Evolutionary conservation across 2,113 vertebrate genomes (phyloP).

Genomic region (Corythornis madagascariensis): DNA sequence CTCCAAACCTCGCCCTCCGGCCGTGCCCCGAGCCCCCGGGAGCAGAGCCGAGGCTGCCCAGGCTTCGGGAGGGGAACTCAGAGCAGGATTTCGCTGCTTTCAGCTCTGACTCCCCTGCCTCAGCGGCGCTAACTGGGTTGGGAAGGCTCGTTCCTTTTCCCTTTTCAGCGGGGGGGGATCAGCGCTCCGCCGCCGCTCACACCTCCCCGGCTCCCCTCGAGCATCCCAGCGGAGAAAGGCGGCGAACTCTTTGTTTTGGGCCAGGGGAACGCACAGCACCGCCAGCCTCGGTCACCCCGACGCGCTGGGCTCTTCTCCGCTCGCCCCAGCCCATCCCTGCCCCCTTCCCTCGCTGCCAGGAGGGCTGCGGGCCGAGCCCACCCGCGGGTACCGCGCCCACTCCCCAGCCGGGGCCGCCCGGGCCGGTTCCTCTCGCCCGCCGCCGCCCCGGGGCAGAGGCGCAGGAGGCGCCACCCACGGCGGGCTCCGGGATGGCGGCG

Average conservation of each 20-base stretch:
- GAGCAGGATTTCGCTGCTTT: neutral
- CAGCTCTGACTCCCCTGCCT: no score
- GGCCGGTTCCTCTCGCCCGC: neutral
- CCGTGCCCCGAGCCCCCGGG: neutral
- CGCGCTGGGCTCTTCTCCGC: neutral
- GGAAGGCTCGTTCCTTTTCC: no score
- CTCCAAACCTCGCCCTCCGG: neutral
- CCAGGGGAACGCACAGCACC: neutral
- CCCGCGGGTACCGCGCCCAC: neutral
- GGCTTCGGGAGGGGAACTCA: rapidly evolving
- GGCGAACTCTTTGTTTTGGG: neutral
- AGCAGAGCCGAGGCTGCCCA: neutral
- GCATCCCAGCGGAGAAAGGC: neutral
- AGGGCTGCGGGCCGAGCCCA: neutral
- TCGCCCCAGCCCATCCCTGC: neutral
- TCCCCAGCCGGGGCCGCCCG: neutral
- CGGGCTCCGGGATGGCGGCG: neutral
- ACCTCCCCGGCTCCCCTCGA: neutral
- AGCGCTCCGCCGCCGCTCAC: neutral
- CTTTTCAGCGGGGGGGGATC: rapidly evolving
- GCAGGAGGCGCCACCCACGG: neutral
- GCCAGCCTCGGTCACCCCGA: neutral
- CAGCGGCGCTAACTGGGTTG: neutral
- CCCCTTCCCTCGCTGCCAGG: no score
- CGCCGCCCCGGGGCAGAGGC: neutral